Evolutionary conservation across 1,140 invertebrate genomes (phyloP), one percentile per base, ranked within the genome.

Genomic region (Onthophagus taurus): DNA sequence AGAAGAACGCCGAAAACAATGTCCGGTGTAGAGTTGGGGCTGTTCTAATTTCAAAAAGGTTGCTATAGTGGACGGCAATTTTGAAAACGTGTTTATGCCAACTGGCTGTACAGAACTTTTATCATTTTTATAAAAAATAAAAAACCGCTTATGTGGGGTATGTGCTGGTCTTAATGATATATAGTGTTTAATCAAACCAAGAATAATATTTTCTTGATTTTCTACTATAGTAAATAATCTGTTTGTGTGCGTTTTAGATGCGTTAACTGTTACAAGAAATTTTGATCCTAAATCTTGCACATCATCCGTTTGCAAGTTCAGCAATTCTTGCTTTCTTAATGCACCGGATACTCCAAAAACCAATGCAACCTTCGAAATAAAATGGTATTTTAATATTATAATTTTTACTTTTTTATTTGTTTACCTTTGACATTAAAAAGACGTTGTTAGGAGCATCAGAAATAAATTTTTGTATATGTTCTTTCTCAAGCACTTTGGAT

Each of bases 1-100:
- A 41, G 37, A 24, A 24, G 37, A 41, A 41, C 37, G 37, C 20
- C 37, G 18, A 24, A 41, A 41, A 41, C 23, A 41, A 41, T 41
- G 37, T 14, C 24, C 37, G 4, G 37, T 29, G 20, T 41, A 41
- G 1, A 41, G 24, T 9, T 41, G 37, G n/a, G 20, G 37, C 4
- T 41, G 11, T 14, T 41, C 37, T 24, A 26, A 41, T 41, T 41
- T 41, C 14, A 41, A 26, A 14, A 41, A 26, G 4, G 5, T 24
- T 11, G 18, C 37, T 26, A 41, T 41, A 16, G 26, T 13, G 12
- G 23, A 41, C 11, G 37, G 20, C 1, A 41, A 20, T 24, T 24
- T 24, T 4, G 14, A 41, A 24, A 2, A 41, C 13, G 24, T 41
- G 26, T 41, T 41, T 26, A 2, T 11, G 13, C 24, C 37, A 41